phyloP scores from a whole-genome alignment of 2,113 vertebrate genomes.

The Gymnorhina tibicen region DNA sequence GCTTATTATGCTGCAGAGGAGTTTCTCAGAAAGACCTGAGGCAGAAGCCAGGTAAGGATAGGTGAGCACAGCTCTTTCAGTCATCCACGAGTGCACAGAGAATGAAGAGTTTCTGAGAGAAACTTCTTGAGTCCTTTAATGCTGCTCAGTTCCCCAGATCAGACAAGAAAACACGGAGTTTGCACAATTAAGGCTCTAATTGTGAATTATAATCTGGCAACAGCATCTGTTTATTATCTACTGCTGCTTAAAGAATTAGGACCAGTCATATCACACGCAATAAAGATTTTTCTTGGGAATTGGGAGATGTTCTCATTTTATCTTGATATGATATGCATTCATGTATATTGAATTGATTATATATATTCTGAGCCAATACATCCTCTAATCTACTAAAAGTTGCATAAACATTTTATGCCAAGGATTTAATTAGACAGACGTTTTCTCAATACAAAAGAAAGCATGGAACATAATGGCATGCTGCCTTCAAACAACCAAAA shows the following conservation, averaged over 20 bases:
- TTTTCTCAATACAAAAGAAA: conserved; percentile 32
- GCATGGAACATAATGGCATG: neutral
- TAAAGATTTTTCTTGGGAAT: neutral
- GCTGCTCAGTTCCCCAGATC: neutral
- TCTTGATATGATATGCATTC: conserved; percentile 18
- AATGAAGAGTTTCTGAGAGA: neutral
- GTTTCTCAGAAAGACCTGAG: neutral
- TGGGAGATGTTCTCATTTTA: neutral
- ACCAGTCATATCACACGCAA: neutral
- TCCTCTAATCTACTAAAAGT: conserved; percentile 20
- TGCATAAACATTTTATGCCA: conserved; percentile 28
- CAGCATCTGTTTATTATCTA: conserved; percentile 48
- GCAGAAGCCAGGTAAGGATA: neutral
- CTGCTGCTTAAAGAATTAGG: conserved; percentile 32
- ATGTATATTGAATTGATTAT: conserved; percentile 23
- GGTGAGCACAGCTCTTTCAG: conserved; percentile 10
- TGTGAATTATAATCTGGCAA: conserved; percentile 11
- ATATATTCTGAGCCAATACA: neutral
- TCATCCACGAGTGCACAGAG: neutral
- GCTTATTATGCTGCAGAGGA: neutral
- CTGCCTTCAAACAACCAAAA: neutral
- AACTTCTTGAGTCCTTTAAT: neutral
- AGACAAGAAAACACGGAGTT: neutral
- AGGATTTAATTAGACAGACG: conserved; percentile 46
- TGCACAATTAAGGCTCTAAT: neutral